Evolutionary conservation across 2,113 vertebrate genomes (phyloP).

Genomic region (Thalassoma bifasciatum): DNA sequence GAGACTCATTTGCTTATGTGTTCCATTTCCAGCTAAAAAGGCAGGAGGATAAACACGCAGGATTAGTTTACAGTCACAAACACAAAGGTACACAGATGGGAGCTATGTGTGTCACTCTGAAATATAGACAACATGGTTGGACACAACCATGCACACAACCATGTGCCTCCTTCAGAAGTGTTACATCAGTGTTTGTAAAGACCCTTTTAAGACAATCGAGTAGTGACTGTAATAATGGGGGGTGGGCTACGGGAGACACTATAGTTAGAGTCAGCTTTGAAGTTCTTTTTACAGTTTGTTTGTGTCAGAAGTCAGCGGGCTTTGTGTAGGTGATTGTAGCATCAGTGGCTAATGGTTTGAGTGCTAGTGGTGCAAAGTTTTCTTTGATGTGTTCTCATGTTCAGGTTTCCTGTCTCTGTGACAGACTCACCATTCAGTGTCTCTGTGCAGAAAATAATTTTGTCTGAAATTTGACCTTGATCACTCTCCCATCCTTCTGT

Average conservation of each 20-base stretch:
- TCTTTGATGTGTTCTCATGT: slow-evolving; percentile 34
- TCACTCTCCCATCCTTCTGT: neutral
- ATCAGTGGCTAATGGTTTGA: slow-evolving; percentile 4
- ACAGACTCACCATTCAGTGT: slow-evolving; percentile 47
- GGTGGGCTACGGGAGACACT: too few relatives aligned
- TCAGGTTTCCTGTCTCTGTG: slow-evolving; percentile 6
- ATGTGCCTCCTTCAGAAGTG: slow-evolving; percentile 12
- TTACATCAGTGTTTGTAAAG: slow-evolving; percentile 37
- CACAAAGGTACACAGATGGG: neutral
- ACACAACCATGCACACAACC: neutral
- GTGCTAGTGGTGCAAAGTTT: slow-evolving; percentile 12
- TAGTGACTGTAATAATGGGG: neutral
- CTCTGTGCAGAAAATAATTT: slow-evolving; percentile 17
- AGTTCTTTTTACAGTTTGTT: neutral
- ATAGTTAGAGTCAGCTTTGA: slow-evolving; percentile 3
- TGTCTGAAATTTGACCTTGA: slow-evolving; percentile 45
- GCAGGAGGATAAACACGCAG: slow-evolving; percentile 35
- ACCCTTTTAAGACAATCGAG: slow-evolving; percentile 3
- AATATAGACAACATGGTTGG: neutral
- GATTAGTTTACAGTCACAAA: slow-evolving; percentile 24
- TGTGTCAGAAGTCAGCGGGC: neutral
- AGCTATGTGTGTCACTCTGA: neutral
- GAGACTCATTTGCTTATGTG: slow-evolving; percentile 2
- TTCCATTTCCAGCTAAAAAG: slow-evolving; percentile 49
- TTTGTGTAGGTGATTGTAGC: neutral